phyloP scores from a whole-genome alignment of 2,113 vertebrate species.

The Pluvianellus socialis region DNA sequence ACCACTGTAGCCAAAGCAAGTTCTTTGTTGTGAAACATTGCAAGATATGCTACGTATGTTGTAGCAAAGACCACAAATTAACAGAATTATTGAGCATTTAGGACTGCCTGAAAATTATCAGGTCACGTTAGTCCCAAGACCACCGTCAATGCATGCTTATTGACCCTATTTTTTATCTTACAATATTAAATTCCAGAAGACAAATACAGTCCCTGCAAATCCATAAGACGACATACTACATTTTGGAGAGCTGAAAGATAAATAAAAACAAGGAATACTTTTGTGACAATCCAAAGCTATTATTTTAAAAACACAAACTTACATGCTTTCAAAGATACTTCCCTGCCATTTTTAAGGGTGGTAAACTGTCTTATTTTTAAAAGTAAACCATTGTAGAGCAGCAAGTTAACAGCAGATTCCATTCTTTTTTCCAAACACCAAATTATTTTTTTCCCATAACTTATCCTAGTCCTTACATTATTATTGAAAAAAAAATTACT shows the following conservation, averaged over 20 bases:
- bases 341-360: neutral
- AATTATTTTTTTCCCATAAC: neutral
- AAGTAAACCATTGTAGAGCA: neutral
- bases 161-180: neutral
- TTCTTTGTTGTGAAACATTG: neutral
- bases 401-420: neutral
- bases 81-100: neutral
- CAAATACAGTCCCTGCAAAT: neutral
- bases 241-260: neutral
- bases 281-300: neutral
- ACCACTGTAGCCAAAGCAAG: neutral
- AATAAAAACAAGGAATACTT: neutral
- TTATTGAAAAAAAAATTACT: neutral
- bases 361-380: neutral
- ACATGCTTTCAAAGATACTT: neutral
- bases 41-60: neutral
- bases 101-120: neutral
- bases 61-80: neutral
- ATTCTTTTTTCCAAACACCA: neutral
- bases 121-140: neutral
- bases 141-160: neutral
- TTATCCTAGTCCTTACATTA: neutral
- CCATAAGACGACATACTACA: neutral
- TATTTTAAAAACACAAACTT: neutral
- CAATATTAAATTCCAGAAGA: neutral